Evolutionary conservation across 2,888 invertebrate species (phyloP).

Genomic region (Caenorhabditis uteleia): DNA sequence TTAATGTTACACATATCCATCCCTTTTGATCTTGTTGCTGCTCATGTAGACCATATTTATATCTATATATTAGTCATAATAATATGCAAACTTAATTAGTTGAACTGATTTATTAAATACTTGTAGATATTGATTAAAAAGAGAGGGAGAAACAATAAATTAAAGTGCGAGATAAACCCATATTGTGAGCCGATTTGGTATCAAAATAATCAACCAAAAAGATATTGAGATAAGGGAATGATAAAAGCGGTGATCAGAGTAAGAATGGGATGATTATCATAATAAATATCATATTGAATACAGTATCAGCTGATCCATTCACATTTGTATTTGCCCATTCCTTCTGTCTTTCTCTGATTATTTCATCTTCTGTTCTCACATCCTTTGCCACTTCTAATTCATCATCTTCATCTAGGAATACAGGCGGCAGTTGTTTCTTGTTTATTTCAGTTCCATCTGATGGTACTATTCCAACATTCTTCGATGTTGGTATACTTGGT

Average conservation of each 20-base stretch:
- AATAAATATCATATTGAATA: no score
- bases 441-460: conserved; percentile 1
- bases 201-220: neutral
- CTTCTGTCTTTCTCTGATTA: conserved; percentile 28
- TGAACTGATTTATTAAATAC: no score
- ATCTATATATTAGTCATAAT: no score
- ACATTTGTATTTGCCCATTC: conserved; percentile 31
- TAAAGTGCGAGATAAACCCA: conserved; percentile 26
- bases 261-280: no score
- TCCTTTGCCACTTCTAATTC: conserved; percentile 28
- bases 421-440: conserved; percentile 25
- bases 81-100: no score
- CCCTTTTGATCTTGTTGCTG: no score
- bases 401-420: conserved; percentile 33
- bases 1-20: no score
- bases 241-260: no score
- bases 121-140: neutral
- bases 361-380: conserved; percentile 34
- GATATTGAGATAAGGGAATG: conserved; percentile 5
- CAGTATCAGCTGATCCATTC: conserved; percentile 4
- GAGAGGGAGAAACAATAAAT: conserved; percentile 4
- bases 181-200: conserved; percentile 39
- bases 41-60: no score
- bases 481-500: conserved; percentile 14
- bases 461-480: conserved; percentile 24